These are phyloP conservation scores for Sycobia sp. DNA, from an alignment of 1,140 invertebrate species.

Conservation along the genomic window DNA sequence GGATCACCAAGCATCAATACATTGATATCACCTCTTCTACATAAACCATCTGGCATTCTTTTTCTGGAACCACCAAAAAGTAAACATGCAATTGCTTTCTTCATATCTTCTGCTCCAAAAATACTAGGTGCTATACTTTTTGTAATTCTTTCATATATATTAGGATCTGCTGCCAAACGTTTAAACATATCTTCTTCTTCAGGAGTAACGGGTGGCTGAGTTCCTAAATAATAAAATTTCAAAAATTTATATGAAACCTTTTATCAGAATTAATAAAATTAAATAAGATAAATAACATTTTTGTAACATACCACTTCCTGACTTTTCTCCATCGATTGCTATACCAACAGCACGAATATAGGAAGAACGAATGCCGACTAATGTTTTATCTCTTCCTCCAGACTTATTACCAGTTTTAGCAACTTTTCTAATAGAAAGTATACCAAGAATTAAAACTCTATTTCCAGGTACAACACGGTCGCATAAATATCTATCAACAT, in stretches of 20 bases:
- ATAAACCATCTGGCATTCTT: conserved; percentile 92
- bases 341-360: conserved; percentile 96
- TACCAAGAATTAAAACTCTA: conserved; percentile 89
- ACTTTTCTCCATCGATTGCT: conserved; percentile 74
- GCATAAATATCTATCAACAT: conserved; percentile 93
- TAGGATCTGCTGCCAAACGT: conserved; percentile 79
- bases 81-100: conserved; percentile 95
- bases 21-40: conserved; percentile 96
- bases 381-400: conserved; percentile 80
- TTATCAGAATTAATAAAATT: no score
- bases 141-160: conserved; percentile 90
- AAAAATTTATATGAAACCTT: neutral
- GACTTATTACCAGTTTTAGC: conserved; percentile 65
- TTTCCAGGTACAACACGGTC: conserved; percentile 97
- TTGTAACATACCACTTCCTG: conserved; percentile 64
- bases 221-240: conserved; percentile 43
- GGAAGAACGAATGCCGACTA: conserved; percentile 90
- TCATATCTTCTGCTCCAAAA: conserved; percentile 93
- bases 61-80: conserved; percentile 92
- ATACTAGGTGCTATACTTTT: conserved; percentile 97
- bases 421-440: conserved; percentile 96
- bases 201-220: conserved; percentile 65
- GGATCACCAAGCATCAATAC: conserved; percentile 95
- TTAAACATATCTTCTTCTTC: conserved; percentile 94
- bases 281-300: neutral